Conservation (phyloP, 2,113 vertebrate genomes). For the Calcarius ornatus region DNA sequence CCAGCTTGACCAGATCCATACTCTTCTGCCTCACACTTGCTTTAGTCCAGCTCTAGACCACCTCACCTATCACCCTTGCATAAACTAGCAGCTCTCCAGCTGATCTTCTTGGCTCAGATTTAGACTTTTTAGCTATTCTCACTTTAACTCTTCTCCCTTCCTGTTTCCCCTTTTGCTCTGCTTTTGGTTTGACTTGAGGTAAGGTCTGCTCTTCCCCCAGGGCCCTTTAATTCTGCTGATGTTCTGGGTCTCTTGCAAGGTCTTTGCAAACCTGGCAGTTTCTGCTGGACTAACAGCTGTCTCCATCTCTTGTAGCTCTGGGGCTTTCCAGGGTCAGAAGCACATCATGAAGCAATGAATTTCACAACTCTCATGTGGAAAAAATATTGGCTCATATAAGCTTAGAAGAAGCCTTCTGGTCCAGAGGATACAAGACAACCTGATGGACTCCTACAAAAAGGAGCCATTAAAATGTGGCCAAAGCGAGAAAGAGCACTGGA, state of each 20-base stretch:
- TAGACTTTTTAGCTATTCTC: background rate
- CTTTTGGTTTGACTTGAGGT: background rate
- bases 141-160: background rate
- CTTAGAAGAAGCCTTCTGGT: conserved; percentile 20
- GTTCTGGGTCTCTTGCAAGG: conserved; percentile 16
- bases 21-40: background rate
- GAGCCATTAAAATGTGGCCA: background rate
- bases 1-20: background rate
- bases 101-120: background rate
- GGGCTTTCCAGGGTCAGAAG: conserved; percentile 25
- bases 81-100: background rate
- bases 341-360: conserved; percentile 47
- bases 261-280: conserved; percentile 41
- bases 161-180: background rate
- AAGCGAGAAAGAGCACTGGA: background rate
- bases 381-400: conserved; percentile 18
- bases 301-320: conserved; percentile 22
- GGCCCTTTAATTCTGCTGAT: conserved; percentile 13
- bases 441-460: background rate
- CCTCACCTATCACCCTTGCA: background rate
- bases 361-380: conserved; percentile 8
- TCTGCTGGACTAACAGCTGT: conserved; percentile 57
- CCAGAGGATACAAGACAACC: background rate
- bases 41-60: background rate
- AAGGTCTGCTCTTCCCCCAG: background rate